A percentile compares a stretch with the other conserved stretches of the same genome.
phyloP scores from a whole-genome alignment of 23 tunicate genomes.

The Halocynthia aurantium region DNA sequence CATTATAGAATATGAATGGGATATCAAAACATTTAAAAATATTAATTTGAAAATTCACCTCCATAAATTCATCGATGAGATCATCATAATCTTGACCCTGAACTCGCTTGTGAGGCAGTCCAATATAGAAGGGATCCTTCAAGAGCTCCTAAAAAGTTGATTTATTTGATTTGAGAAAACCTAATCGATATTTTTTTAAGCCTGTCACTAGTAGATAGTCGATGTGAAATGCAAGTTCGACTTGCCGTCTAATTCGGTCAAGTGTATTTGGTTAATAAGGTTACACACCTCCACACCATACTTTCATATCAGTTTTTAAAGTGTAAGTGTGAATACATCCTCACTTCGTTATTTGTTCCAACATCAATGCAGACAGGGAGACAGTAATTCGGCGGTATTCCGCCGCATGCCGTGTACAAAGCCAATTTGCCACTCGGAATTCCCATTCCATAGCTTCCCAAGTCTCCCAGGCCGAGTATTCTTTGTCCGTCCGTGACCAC shows the following conservation, averaged over 20 bases:
- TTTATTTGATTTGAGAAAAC: too few relatives aligned
- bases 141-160: too few relatives aligned
- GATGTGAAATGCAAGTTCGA: too few relatives aligned
- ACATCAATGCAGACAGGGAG: conserved; percentile 44
- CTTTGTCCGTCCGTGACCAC: conserved; percentile 53
- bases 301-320: background rate
- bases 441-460: conserved; percentile 45
- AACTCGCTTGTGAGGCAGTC: conserved; percentile 27
- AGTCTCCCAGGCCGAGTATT: conserved; percentile 44
- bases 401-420: conserved; percentile 49
- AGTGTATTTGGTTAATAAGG: too few relatives aligned
- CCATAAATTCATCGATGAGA: conserved; percentile 45
- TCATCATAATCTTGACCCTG: conserved; percentile 31
- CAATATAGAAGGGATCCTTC: conserved; percentile 40
- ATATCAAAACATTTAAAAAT: too few relatives aligned
- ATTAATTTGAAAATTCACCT: background rate
- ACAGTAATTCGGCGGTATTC: conserved; percentile 31
- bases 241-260: too few relatives aligned
- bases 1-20: too few relatives aligned
- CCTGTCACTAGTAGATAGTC: too few relatives aligned
- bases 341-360: conserved; percentile 40
- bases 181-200: too few relatives aligned
- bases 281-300: too few relatives aligned
- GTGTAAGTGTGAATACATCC: too few relatives aligned
- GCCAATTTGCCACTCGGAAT: conserved; percentile 52